Percentiles rank a stretch among this genome's conserved stretches.
Conservation (phyloP, 1,140 invertebrate species). For the Protaetia brevitarsis region DNA sequence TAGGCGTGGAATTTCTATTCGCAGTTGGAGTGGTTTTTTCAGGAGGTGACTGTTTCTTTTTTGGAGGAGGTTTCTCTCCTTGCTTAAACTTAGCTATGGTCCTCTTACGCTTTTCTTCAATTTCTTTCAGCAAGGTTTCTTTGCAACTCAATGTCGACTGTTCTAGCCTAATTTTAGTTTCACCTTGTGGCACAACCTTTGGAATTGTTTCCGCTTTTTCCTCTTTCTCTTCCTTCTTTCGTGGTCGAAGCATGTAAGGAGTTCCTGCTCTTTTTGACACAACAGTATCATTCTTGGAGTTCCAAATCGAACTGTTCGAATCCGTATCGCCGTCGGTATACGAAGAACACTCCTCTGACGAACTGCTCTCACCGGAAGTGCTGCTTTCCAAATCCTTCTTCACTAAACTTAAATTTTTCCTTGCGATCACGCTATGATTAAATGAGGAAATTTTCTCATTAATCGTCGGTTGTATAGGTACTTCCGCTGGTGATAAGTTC, state of each 20-base stretch:
- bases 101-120: constrained; percentile 30
- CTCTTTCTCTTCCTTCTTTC: neutral
- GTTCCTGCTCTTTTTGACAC: neutral
- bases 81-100: constrained; percentile 29
- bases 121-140: constrained; percentile 19
- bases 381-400: constrained; percentile 26
- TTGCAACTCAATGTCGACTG: neutral
- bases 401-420: constrained; percentile 41
- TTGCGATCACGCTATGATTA: constrained; percentile 35
- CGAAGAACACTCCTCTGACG: neutral
- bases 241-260: neutral
- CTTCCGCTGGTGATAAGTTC: constrained; percentile 19
- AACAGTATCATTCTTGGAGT: constrained; percentile 22
- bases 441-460: constrained; percentile 31
- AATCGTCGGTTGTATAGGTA: neutral
- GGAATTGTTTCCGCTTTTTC: neutral
- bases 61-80: constrained; percentile 3
- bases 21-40: constrained; percentile 1
- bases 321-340: constrained; percentile 18
- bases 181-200: neutral
- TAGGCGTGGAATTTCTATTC: neutral
- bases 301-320: constrained; percentile 20
- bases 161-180: neutral
- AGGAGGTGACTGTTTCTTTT: neutral
- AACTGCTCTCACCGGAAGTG: constrained; percentile 16